Percentiles rank a stretch among this genome's conserved stretches.
Conservation (phyloP, 92 coral and sea anemone species). For the Epizoanthus rinbou region DNA sequence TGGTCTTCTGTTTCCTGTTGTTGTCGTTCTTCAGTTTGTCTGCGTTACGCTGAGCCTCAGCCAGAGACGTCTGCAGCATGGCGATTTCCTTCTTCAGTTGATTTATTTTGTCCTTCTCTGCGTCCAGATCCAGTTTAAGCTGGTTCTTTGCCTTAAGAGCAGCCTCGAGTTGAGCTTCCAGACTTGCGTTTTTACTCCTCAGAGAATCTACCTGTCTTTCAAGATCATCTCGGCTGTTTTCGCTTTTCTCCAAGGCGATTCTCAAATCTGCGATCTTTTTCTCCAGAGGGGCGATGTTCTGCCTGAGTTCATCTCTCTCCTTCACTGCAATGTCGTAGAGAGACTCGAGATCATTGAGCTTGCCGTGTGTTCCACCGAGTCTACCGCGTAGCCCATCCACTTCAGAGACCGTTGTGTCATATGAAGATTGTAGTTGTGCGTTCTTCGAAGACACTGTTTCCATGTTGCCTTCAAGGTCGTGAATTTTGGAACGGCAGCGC, state of each 20-base stretch:
- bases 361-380: conserved; percentile 81
- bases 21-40: conserved; percentile 88
- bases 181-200: conserved; percentile 77
- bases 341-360: conserved; percentile 93
- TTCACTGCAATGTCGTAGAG: conserved; percentile 81
- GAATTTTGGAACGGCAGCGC: conserved; percentile 73
- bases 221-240: conserved; percentile 89
- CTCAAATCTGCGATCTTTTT: conserved; percentile 84
- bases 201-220: conserved; percentile 79
- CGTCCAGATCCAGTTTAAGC: conserved; percentile 84
- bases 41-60: conserved; percentile 81
- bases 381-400: conserved; percentile 85
- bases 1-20: conserved; percentile 86
- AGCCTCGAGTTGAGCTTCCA: conserved; percentile 84
- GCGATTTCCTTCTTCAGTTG: conserved; percentile 89
- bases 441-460: conserved; percentile 68
- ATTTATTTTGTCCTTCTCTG: conserved; percentile 81
- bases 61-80: conserved; percentile 73
- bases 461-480: conserved; percentile 84
- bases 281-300: conserved; percentile 81
- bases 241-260: conserved; percentile 82
- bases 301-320: conserved; percentile 94
- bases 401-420: conserved; percentile 82
- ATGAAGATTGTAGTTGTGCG: conserved; percentile 76
- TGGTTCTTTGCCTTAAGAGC: conserved; percentile 84